Conservation (phyloP, 2,888 invertebrate species). For the Phyto melanocephala region DNA sequence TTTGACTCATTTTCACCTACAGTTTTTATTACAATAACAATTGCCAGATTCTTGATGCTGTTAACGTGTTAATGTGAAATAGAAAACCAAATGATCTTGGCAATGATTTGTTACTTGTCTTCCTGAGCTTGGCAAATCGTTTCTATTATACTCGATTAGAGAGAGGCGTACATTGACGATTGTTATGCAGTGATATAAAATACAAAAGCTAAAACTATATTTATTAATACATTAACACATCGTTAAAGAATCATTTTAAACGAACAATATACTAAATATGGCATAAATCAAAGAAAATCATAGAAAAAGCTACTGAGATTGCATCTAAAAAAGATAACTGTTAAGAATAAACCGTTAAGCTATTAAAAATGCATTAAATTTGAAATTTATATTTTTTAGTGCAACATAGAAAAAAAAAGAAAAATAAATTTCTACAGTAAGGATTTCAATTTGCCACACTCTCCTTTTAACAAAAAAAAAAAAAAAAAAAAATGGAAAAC, state of each 20-base stretch:
- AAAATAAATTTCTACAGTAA: too few species aligned
- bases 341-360: conserved; percentile 13
- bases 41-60: background rate
- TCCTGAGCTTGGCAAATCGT: conserved; percentile 39
- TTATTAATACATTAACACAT: conserved; percentile 20
- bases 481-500: background rate
- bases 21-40: conserved; percentile 35
- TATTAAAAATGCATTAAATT: conserved; percentile 4
- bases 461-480: background rate
- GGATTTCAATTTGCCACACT: background rate
- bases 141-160: conserved; percentile 11
- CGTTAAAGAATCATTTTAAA: background rate
- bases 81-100: conserved; percentile 23
- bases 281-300: conserved; percentile 20
- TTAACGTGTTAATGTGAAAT: background rate
- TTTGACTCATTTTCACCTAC: conserved; percentile 52
- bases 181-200: background rate
- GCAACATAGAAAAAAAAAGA: background rate
- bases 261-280: conserved; percentile 18
- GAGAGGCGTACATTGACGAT: conserved; percentile 19
- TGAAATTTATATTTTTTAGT: background rate
- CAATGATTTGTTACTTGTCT: conserved; percentile 43
- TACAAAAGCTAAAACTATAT: background rate
- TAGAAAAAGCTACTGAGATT: background rate
- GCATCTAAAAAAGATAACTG: background rate